phyloP scores from a whole-genome alignment of 2,113 vertebrate species.

The Dolichallabes microphthalmus region DNA sequence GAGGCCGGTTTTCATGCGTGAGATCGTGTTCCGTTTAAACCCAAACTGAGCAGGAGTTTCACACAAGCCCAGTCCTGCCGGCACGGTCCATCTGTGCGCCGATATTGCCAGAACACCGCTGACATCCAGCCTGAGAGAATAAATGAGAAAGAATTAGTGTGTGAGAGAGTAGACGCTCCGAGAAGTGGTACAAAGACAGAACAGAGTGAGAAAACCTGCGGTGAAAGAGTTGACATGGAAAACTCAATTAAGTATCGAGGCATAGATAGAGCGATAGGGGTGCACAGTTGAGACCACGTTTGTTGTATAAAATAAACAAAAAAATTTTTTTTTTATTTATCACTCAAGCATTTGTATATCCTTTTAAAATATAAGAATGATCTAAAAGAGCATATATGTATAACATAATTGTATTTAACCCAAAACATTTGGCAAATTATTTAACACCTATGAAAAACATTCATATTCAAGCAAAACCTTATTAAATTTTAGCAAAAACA shows the following conservation, averaged over 20 bases:
- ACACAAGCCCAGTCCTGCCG: constrained; percentile 46
- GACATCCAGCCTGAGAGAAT: constrained; percentile 15
- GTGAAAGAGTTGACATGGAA: neutral
- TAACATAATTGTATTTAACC: neutral
- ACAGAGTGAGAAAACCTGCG: neutral
- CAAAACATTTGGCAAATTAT: neutral
- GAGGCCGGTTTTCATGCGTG: neutral
- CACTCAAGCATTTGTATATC: neutral
- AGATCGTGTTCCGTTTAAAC: constrained; percentile 37
- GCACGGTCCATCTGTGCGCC: constrained; percentile 47
- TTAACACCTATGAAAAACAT: neutral
- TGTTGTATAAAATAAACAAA: neutral
- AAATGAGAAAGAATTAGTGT: neutral
- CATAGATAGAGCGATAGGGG: neutral
- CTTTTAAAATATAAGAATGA: neutral
- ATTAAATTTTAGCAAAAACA: neutral
- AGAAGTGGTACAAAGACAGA: neutral
- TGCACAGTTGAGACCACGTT: neutral
- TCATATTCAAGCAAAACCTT: neutral
- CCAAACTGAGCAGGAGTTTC: constrained; percentile 48
- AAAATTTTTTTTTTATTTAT: neutral
- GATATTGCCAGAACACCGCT: constrained; percentile 40
- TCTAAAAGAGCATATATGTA: neutral
- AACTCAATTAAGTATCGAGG: neutral
- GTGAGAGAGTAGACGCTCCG: neutral